Evolutionary conservation across 2,797 vertebrate species (phyloP), one percentile per base, ranked within the genome.

Genomic region (Microtus californicus): DNA sequence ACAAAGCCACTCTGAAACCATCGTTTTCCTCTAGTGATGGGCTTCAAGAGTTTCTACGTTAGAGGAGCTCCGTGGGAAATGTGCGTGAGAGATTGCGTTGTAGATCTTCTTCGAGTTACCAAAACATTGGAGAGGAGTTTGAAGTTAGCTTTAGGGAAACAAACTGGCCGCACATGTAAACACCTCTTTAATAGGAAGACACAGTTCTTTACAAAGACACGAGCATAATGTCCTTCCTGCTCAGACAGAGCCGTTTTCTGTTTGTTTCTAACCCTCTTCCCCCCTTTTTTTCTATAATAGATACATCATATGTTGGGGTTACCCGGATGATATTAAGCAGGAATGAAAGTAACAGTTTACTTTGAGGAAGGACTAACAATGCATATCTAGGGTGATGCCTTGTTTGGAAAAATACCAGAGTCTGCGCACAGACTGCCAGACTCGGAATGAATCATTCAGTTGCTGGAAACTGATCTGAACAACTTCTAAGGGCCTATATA

Each of bases 101-200:
- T 86, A 37, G 17, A 65, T 51, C 21, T 27, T 48, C 0, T 6
- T 82, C 77, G 25, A 74, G 51, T 89, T 88, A 67, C 31, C 11
- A 51, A 48, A 93, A 54, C 34, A 87, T 23, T 91, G 14, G 5
- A 95, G 85, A 78, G 14, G 6, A 95, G 85, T 65, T 82, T 90
- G 56, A 94, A 59, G 37, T 82, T 83, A 74, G 80, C 80, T 74
- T 85, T 74, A 51, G 43, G 73, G 83, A 92, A 92, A 96, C 31
- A 77, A 23, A 86, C 51, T 73, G 63, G 37, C 40, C 65, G 34
- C 54, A 14, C 59, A 31, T 48, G 10, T n/a, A 29, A 45, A 59
- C 5, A 29, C 34, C 8, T 63, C 27, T 88, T 76, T 37, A 61
- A 71, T 29, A 51, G 74, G 61, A 73, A 65, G 40, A 85, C 48